Conservation (phyloP, 2,113 vertebrate species). For the Vicugna pacos region DNA sequence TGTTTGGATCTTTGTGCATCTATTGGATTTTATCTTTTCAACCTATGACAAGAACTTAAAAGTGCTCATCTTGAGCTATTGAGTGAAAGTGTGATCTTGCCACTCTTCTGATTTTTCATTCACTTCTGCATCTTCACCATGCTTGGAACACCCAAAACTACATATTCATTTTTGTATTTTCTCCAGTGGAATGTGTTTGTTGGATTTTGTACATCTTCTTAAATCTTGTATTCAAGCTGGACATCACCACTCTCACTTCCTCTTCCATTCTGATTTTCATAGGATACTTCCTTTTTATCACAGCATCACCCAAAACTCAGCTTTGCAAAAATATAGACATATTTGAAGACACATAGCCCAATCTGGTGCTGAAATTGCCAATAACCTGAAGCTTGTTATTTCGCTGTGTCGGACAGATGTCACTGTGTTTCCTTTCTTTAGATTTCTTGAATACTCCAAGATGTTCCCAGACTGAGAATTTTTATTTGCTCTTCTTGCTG, state of each 20-base stretch:
- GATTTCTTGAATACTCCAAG: background rate
- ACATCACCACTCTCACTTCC: background rate
- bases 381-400: background rate
- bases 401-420: background rate
- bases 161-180: background rate
- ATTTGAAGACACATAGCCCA: background rate
- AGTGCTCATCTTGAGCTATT: background rate
- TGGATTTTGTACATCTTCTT: background rate
- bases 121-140: background rate
- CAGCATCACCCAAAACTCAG: background rate
- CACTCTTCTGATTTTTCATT: background rate
- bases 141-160: background rate
- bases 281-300: background rate
- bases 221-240: background rate
- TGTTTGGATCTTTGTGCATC: background rate
- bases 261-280: background rate
- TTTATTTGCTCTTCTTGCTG: background rate
- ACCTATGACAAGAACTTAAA: background rate
- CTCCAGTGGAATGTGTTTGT: background rate
- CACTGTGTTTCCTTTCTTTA: background rate
- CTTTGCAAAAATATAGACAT: background rate
- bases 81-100: background rate
- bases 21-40: background rate
- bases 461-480: background rate
- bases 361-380: background rate